Evolutionary conservation across 2,888 invertebrate species (phyloP).

Genomic region (Baccha elongata): DNA sequence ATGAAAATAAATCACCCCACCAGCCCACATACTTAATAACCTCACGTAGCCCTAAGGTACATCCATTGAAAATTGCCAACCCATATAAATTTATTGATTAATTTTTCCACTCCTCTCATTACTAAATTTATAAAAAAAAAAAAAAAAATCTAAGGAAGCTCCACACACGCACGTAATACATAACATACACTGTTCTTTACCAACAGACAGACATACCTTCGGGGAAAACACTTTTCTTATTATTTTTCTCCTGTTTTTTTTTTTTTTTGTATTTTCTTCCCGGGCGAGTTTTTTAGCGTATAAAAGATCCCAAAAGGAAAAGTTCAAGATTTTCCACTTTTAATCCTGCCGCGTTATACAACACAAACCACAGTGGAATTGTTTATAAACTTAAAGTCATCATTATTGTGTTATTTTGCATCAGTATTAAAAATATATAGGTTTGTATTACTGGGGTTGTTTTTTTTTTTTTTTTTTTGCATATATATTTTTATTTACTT

Average conservation of each 20-base stretch:
- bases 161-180: background rate
- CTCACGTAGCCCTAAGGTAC: conserved; percentile 18
- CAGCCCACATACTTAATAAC: conserved; percentile 20
- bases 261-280: conserved; percentile 17
- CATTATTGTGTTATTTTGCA: conserved; percentile 2
- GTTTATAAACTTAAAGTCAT: conserved; percentile 26
- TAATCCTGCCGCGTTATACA: conserved; percentile 12
- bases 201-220: background rate
- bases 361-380: conserved; percentile 19
- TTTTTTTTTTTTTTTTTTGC: background rate
- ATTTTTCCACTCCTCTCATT: conserved; percentile 27
- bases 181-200: conserved; percentile 4
- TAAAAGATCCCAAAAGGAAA: conserved; percentile 24
- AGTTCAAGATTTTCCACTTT: conserved; percentile 14
- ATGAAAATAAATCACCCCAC: conserved; percentile 31
- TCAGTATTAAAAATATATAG: background rate
- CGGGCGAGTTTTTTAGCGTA: conserved; percentile 1
- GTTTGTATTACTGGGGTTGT: background rate
- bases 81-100: conserved; percentile 39
- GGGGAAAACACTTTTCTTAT: conserved; percentile 14
- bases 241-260: conserved; percentile 13
- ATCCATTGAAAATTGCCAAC: conserved; percentile 16
- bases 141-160: background rate
- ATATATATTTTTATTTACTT: background rate
- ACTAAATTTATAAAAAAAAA: background rate